These are phyloP conservation scores for Crotophaga sulcirostris DNA, from an alignment of 2,113 vertebrate species.

Conservation along the genomic window DNA sequence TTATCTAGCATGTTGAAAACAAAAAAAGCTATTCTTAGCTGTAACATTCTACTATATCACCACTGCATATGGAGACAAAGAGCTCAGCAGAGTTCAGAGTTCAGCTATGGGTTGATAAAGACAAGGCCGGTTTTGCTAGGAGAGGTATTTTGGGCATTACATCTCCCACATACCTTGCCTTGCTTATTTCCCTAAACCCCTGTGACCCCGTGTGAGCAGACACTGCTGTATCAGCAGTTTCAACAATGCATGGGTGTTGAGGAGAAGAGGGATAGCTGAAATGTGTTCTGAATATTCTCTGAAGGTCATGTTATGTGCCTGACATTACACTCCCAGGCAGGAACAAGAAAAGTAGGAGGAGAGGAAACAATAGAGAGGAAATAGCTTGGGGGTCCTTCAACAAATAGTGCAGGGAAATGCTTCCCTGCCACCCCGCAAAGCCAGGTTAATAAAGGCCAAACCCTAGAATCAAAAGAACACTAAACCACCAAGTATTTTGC, in stretches of 20 bases:
- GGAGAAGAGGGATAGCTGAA: neutral
- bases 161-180: neutral
- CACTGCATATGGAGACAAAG: fast-evolving
- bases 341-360: neutral
- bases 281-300: neutral
- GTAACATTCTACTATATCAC: no score
- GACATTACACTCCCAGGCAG: neutral
- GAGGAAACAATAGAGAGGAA: conserved; percentile 17
- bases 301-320: neutral
- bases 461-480: neutral
- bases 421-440: neutral
- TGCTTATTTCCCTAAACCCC: neutral
- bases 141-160: neutral
- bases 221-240: neutral
- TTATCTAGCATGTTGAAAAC: neutral
- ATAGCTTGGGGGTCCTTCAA: neutral
- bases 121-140: neutral
- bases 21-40: no score
- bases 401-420: neutral
- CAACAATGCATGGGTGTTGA: neutral
- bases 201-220: neutral
- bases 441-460: neutral
- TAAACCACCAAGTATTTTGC: neutral
- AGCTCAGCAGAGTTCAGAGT: neutral
- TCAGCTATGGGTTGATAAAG: neutral